A percentile compares a stretch with the other conserved stretches of the same genome.
phyloP scores from a whole-genome alignment of 2,113 vertebrate genomes.

The Sylvietta virens region DNA sequence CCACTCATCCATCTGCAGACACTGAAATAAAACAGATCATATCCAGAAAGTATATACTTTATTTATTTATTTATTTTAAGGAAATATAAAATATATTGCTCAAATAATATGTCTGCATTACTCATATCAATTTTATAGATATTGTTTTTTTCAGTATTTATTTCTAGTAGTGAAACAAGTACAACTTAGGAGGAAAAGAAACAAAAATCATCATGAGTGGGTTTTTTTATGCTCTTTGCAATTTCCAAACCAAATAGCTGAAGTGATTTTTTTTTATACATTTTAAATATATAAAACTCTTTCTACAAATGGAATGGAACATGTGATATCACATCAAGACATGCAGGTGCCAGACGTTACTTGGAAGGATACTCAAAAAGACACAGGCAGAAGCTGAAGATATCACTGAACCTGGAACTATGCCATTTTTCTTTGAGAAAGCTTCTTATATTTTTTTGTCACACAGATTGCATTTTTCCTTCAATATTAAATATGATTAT shows the following conservation, averaged over 20 bases:
- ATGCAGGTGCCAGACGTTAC: not conserved
- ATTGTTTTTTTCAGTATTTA: not conserved
- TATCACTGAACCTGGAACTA: not conserved
- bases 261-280: not conserved
- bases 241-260: not conserved
- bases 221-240: not conserved
- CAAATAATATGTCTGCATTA: not conserved
- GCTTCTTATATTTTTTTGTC: not conserved
- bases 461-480: not conserved
- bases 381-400: not conserved
- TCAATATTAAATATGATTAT: not conserved
- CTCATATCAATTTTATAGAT: not conserved
- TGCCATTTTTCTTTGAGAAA: not conserved
- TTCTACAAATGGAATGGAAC: not conserved
- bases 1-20: not conserved
- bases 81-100: not conserved
- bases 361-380: not conserved
- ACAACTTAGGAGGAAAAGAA: not conserved
- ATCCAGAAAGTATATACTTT: not conserved
- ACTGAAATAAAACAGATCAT: not conserved
- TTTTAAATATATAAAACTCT: not conserved
- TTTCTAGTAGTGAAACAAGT: not conserved
- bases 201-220: rapidly evolving
- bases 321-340: not conserved
- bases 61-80: not conserved